Percentiles rank a stretch among this genome's conserved stretches.
These are phyloP conservation scores for Alviniconcha strummeri DNA, from an alignment of 2,888 invertebrate species.

Conservation along the genomic window DNA sequence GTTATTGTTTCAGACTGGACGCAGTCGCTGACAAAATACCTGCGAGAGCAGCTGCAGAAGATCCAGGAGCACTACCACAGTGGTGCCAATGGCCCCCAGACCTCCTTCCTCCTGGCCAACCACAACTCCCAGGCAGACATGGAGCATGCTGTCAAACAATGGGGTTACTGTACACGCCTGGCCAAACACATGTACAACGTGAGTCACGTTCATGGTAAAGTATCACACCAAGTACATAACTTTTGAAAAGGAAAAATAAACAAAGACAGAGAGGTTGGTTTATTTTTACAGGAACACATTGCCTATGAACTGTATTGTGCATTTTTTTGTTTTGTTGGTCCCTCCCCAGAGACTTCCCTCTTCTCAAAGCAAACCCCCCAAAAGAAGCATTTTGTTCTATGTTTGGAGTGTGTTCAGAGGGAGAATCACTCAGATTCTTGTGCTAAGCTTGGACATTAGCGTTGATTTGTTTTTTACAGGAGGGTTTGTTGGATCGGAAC, in stretches of 20 bases:
- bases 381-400: too few relatives aligned
- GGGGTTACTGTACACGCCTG: constrained; percentile 92
- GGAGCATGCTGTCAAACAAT: constrained; percentile 80
- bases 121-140: constrained; percentile 60
- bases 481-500: constrained; percentile 90
- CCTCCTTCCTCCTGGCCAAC: constrained; percentile 65
- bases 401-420: too few relatives aligned
- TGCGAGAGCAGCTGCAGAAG: constrained; percentile 93
- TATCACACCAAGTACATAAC: too few relatives aligned
- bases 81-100: constrained; percentile 51
- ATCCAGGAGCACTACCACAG: constrained; percentile 89
- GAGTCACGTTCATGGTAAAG: constrained; percentile 34
- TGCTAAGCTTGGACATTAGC: too few relatives aligned
- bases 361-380: too few relatives aligned
- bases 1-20: constrained; percentile 88
- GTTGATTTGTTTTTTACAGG: constrained; percentile 62
- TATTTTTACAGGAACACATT: too few relatives aligned
- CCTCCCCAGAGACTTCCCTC: too few relatives aligned
- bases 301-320: too few relatives aligned
- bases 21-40: constrained; percentile 90
- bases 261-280: too few relatives aligned
- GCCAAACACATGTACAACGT: constrained; percentile 91
- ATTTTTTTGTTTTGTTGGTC: too few relatives aligned
- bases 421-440: too few relatives aligned
- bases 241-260: too few relatives aligned